Evolutionary conservation across 2,888 invertebrate genomes (phyloP).

Genomic region (Smittia sp.): DNA sequence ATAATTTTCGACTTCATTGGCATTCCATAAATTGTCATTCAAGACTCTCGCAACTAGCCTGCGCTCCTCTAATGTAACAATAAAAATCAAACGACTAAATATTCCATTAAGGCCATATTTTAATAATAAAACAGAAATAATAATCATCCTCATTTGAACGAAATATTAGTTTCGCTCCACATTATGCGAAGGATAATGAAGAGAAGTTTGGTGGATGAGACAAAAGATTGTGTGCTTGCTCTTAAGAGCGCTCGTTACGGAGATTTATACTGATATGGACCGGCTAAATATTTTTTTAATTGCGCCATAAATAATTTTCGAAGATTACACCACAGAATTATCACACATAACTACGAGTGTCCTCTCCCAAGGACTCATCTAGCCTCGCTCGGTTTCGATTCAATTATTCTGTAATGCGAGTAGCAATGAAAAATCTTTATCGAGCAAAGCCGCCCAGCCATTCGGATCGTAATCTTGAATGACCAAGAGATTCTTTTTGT

Average conservation of each 20-base stretch:
- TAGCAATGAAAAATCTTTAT: background rate
- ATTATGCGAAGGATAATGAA: slow-evolving; percentile 1
- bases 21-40: slow-evolving; percentile 41
- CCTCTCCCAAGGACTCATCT: background rate
- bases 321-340: slow-evolving; percentile 15
- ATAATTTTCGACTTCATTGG: slow-evolving; percentile 29
- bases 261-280: slow-evolving; percentile 23
- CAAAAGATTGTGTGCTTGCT: background rate
- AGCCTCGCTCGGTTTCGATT: background rate
- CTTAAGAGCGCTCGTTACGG: slow-evolving; percentile 15
- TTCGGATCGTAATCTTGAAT: background rate
- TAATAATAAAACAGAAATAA: slow-evolving; percentile 39
- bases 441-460: background rate
- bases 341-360: slow-evolving; percentile 10
- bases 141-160: slow-evolving; percentile 21
- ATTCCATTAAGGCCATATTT: slow-evolving; percentile 40
- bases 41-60: background rate
- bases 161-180: slow-evolving; percentile 21
- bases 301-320: slow-evolving; percentile 8
- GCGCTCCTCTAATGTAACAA: slow-evolving; percentile 26
- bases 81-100: slow-evolving; percentile 34
- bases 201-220: slow-evolving; percentile 2
- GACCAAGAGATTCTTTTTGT: background rate
- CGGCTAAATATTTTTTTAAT: slow-evolving; percentile 40
- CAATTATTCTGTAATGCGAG: slow-evolving; percentile 2